Conservation (phyloP, 1,140 invertebrate species). For the Sitodiplosis mosellana region DNA sequence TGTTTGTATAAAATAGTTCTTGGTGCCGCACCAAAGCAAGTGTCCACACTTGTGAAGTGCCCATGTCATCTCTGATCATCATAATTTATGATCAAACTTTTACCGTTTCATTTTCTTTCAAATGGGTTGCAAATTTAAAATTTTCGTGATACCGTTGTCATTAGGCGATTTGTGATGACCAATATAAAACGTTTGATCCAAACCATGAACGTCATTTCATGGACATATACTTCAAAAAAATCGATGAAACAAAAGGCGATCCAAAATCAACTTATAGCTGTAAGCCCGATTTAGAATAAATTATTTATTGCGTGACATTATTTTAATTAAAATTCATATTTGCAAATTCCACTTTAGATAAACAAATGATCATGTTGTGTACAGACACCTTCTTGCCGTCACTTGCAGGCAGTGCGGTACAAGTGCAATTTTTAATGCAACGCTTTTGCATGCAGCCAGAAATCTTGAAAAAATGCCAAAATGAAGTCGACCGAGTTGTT, state of each 20-base stretch:
- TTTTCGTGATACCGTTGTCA: no score
- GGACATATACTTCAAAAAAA: conserved; percentile 30
- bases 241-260: conserved; percentile 11
- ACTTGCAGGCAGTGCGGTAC: conserved; percentile 24
- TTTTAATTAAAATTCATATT: background rate
- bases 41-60: no score
- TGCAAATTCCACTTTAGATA: conserved; percentile 25
- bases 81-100: no score
- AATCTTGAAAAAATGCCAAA: conserved; percentile 39
- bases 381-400: conserved; percentile 38
- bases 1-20: no score
- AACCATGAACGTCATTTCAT: conserved; percentile 28
- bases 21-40: no score
- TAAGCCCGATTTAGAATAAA: no score
- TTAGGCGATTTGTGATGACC: conserved; percentile 10
- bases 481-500: conserved; percentile 48
- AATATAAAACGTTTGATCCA: conserved; percentile 24
- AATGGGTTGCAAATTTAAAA: no score
- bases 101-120: no score
- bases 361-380: conserved; percentile 32
- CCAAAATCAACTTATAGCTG: background rate
- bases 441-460: conserved; percentile 41
- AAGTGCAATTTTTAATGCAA: conserved; percentile 35
- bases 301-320: no score
- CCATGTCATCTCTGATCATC: no score